Base-by-base conservation (phyloP, 1,140 invertebrate species). In the Oscheius sp. region DNA sequence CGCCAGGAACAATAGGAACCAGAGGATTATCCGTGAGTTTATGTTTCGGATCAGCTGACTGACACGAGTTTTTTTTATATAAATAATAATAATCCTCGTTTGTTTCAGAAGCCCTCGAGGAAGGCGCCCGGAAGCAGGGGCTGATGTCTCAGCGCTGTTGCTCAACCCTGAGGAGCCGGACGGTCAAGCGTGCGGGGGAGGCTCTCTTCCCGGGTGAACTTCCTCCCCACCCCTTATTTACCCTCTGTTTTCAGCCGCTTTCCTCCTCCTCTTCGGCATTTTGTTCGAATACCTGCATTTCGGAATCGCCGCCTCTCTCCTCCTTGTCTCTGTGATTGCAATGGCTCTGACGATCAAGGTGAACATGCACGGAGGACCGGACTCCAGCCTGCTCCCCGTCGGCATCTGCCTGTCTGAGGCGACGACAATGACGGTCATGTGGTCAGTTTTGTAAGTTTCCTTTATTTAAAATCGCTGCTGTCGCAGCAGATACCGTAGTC, bases 21-120 rank as follows among this genome's bases (percentile, higher is more conserved):
- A 45, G 15, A 42, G 46, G 2, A 74, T 74, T 32, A 15, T 74
- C 20, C 31, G 69, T 64, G 26, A 38, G 3, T 3, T 52, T 7
- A 2, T 2, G n/a, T 64, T 32, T 20, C 29, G 2, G 4, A 65
- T 2, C 10, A 3, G n/a, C 18, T 2, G 1, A 23, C n/a, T 28
- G n/a, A n/a, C n/a, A n/a, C n/a, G n/a, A n/a, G n/a, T n/a, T n/a
- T n/a, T n/a, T 10, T 26, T 4, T 34, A 62, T 13, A 20, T 15
- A 35, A n/a, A 52, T 23, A 13, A 20, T 10, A 2, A n/a, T n/a
- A n/a, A n/a, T n/a, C n/a, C n/a, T n/a, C n/a, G n/a, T 18, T 3
- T 3, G n/a, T 35, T 68, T 31, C 31, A 68, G 69, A 65, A n/a
- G 15, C 49, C n/a, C 29, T 71, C 18, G 69, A 71, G 52, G 69